A percentile compares a stretch with the other conserved stretches of the same genome.
Evolutionary conservation across 2,888 invertebrate genomes (phyloP).

Genomic region (Pteria penguin): DNA sequence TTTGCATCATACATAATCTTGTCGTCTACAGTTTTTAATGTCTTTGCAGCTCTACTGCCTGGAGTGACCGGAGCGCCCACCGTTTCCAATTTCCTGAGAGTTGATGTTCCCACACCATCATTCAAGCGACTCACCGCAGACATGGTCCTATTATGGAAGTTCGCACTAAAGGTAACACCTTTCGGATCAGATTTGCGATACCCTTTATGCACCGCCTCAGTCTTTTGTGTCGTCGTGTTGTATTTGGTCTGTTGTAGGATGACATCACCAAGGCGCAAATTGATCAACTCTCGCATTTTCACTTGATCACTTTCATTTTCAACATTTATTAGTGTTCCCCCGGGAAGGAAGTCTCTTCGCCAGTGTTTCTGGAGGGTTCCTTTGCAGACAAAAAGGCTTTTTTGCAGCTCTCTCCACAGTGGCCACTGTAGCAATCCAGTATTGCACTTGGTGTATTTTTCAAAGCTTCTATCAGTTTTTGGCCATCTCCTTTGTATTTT

Average conservation of each 20-base stretch:
- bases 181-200: constrained; percentile 17
- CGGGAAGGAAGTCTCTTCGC: constrained; percentile 10
- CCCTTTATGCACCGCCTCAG: constrained; percentile 4
- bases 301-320: neutral
- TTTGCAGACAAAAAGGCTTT: constrained; percentile 1
- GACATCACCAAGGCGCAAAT: no score
- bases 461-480: constrained; percentile 5
- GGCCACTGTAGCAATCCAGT: constrained; percentile 8
- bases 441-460: constrained; percentile 5
- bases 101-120: constrained; percentile 4
- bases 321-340: neutral
- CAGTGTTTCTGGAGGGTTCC: neutral
- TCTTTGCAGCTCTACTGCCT: neutral
- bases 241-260: no score
- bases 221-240: neutral
- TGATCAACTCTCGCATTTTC: neutral
- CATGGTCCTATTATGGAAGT: neutral
- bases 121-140: constrained; percentile 4
- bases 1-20: neutral
- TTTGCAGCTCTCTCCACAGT: constrained; percentile 4
- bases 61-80: neutral
- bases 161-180: neutral
- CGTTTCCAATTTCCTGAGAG: neutral
- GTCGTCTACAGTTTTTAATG: neutral
- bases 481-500: neutral